These are phyloP conservation scores for Cuniculus paca DNA, from an alignment of 2,797 vertebrate genomes.

Conservation along the genomic window DNA sequence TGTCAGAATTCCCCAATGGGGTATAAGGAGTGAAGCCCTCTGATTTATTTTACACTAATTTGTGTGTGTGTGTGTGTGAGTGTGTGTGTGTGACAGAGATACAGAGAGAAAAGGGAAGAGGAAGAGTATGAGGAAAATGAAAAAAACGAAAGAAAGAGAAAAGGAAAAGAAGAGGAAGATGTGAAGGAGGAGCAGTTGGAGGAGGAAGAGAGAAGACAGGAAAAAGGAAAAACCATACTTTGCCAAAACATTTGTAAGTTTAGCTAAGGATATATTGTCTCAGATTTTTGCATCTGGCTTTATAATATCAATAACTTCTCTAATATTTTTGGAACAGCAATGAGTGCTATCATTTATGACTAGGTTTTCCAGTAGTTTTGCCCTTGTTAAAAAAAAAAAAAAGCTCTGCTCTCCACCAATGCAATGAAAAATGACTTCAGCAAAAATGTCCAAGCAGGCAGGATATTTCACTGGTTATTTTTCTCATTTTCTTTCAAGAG, in stretches of 20 bases:
- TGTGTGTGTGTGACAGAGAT: background rate
- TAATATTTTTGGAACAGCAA: conserved; percentile 59
- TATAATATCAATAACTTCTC: conserved; percentile 43
- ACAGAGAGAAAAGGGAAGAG: background rate
- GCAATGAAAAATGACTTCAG: conserved; percentile 33
- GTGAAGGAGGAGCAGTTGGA: background rate
- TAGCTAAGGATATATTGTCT: conserved; percentile 30
- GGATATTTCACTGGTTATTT: conserved; percentile 22
- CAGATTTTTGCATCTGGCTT: conserved; percentile 37
- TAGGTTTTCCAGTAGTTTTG: conserved; percentile 57
- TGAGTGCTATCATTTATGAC: conserved; percentile 30
- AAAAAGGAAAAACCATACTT: background rate
- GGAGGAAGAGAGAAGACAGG: conserved; percentile 58
- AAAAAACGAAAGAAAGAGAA: background rate
- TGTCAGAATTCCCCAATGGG: background rate
- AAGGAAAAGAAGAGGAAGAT: background rate
- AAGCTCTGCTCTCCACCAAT: background rate
- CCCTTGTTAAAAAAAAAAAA: background rate
- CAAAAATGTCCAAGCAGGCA: conserved; percentile 43
- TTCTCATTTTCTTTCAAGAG: background rate
- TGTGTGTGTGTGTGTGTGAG: background rate
- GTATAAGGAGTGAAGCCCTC: background rate
- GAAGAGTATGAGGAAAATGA: conserved; percentile 52
- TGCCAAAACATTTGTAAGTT: conserved; percentile 29
- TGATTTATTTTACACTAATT: background rate